These are phyloP conservation scores for Neolamprologus longior DNA, from an alignment of 2,113 vertebrate genomes.

Conservation along the genomic window DNA sequence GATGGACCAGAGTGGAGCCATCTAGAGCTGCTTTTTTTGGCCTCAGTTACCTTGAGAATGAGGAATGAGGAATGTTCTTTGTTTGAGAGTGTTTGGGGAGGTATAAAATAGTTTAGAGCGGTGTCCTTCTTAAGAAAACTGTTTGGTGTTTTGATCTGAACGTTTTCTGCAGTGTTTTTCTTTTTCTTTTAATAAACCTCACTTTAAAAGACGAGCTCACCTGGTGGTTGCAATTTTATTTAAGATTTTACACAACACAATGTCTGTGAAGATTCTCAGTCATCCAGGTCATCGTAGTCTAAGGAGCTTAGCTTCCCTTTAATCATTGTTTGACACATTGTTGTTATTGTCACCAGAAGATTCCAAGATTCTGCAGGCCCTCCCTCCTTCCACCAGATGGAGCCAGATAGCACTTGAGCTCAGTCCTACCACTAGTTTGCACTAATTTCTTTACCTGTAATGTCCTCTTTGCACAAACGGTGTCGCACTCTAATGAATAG, in stretches of 20 bases:
- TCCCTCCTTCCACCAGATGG: not conserved
- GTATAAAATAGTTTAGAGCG: rapidly evolving
- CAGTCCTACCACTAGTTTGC: not conserved
- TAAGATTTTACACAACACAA: rapidly evolving
- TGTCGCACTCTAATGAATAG: not conserved
- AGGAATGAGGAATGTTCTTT: not conserved
- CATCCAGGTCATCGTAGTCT: not conserved
- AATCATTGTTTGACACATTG: not conserved
- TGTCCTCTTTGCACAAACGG: not conserved
- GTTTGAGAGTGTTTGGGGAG: not conserved
- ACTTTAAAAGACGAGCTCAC: not conserved
- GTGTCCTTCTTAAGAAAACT: not conserved
- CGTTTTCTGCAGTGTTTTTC: not conserved
- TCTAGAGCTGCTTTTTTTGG: not conserved
- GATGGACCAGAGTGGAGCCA: not conserved
- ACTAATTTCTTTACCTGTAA: not conserved
- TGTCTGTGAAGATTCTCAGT: not conserved
- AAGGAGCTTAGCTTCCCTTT: not conserved
- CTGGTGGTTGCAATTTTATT: not conserved
- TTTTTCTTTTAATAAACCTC: not conserved
- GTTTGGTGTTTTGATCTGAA: too few species aligned
- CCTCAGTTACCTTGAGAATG: not conserved
- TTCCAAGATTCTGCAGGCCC: not conserved
- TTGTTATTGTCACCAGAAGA: not conserved
- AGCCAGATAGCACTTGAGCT: not conserved